Conservation (phyloP, 2,113 vertebrate species). For the Mandrillus leucophaeus region DNA sequence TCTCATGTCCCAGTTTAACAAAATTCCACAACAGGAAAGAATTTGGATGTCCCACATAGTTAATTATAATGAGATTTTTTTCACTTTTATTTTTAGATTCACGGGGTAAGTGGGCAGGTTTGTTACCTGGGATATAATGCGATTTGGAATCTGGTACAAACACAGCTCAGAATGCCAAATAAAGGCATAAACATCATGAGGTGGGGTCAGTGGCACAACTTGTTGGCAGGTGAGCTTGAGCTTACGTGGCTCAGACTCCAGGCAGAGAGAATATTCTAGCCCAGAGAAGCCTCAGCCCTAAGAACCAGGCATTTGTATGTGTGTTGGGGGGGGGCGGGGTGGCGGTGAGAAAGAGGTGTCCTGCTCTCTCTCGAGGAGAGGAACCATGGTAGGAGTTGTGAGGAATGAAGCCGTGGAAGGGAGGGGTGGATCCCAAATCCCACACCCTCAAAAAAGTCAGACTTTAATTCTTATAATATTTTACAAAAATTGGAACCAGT, state of each 20-base stretch:
- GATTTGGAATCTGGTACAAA: slow-evolving; percentile 3
- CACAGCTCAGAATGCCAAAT: not conserved
- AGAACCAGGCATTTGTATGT: not conserved
- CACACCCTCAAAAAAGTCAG: slow-evolving; percentile 22
- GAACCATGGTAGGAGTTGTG: not conserved
- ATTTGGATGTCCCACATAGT: not conserved
- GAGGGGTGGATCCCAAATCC: not conserved
- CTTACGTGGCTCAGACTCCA: not conserved
- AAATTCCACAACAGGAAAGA: slow-evolving; percentile 38
- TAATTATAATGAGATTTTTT: slow-evolving; percentile 18
- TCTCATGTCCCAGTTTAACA: not conserved
- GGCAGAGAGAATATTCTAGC: not conserved
- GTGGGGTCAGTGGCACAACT: not conserved
- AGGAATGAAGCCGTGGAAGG: not conserved
- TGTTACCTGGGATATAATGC: not conserved
- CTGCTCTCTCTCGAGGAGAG: not conserved
- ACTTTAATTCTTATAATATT: not conserved
- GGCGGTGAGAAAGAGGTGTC: not conserved
- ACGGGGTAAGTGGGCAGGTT: too few relatives aligned
- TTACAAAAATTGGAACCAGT: slow-evolving; percentile 39
- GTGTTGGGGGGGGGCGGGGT: not conserved
- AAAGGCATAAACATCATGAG: not conserved
- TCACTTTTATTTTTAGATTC: too few relatives aligned
- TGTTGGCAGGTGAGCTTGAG: not conserved
- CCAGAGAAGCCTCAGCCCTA: too few relatives aligned